phyloP scores from a whole-genome alignment of 2,888 invertebrate species.

The Pteria penguin region DNA sequence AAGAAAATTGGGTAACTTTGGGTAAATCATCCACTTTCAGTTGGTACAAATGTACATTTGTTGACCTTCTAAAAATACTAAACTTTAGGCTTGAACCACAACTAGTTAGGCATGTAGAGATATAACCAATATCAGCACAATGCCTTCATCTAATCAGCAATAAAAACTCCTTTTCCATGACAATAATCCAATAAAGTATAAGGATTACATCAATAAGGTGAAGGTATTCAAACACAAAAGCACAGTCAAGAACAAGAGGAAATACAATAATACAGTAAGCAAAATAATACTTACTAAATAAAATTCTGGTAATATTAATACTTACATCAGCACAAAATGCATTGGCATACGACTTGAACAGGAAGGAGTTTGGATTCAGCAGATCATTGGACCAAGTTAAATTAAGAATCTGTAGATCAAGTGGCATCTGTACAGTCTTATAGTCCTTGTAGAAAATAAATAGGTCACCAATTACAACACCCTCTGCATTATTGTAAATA shows the following conservation, averaged over 20 bases:
- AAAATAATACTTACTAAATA: not conserved
- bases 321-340: constrained; percentile 59
- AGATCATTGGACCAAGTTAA: constrained; percentile 53
- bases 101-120: too few species aligned
- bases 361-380: constrained; percentile 52
- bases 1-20: too few species aligned
- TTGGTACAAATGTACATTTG: too few species aligned
- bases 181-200: too few species aligned
- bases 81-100: too few species aligned
- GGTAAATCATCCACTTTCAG: too few species aligned
- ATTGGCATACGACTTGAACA: constrained; percentile 41
- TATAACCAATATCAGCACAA: too few species aligned
- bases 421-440: constrained; percentile 43
- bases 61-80: too few species aligned
- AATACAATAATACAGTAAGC: not conserved
- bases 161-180: too few species aligned
- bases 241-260: not conserved
- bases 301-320: not conserved
- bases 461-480: constrained; percentile 55
- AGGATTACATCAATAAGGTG: too few species aligned
- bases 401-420: constrained; percentile 56
- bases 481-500: constrained; percentile 47
- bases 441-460: constrained; percentile 59
- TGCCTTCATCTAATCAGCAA: too few species aligned
- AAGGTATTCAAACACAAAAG: too few species aligned